phyloP scores from a whole-genome alignment of 2,888 invertebrate species.

The Pterostichus madidus region DNA sequence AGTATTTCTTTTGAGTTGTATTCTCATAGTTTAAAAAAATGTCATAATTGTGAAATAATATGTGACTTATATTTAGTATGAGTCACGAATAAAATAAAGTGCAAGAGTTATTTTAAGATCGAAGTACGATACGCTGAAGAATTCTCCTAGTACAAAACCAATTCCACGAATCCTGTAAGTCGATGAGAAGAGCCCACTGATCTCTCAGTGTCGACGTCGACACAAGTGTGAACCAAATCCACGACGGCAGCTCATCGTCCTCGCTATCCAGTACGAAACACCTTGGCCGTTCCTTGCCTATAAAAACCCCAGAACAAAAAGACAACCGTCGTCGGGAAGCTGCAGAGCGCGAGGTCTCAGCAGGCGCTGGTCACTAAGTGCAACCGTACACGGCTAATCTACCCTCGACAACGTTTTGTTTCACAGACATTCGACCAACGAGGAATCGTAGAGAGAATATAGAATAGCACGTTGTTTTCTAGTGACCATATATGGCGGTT shows the following conservation, averaged over 20 bases:
- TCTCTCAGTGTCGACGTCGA: slow-evolving; percentile 28
- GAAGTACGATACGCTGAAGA: not conserved
- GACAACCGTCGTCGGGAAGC: slow-evolving; percentile 9
- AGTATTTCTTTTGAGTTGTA: too few relatives aligned
- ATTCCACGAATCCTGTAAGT: slow-evolving; percentile 34
- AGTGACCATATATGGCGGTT: not conserved
- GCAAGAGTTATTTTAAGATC: not conserved
- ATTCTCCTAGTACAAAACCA: slow-evolving; percentile 33
- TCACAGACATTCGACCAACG: not conserved
- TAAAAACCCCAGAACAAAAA: slow-evolving; percentile 34
- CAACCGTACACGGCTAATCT: slow-evolving; percentile 20
- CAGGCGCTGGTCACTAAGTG: slow-evolving; percentile 28
- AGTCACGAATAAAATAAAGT: too few relatives aligned
- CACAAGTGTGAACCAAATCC: slow-evolving; percentile 3
- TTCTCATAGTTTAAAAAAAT: too few relatives aligned
- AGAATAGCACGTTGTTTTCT: not conserved
- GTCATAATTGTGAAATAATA: too few relatives aligned
- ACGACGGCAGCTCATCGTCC: not conserved
- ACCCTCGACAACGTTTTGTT: slow-evolving; percentile 8
- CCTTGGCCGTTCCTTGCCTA: not conserved
- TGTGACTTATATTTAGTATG: too few relatives aligned
- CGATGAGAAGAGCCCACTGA: slow-evolving; percentile 32
- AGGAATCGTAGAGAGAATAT: not conserved
- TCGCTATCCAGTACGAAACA: slow-evolving; percentile 15
- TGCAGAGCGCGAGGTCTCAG: not conserved